These are phyloP conservation scores for Oryzias javanicus DNA, from an alignment of 2,113 vertebrate species.

Conservation along the genomic window DNA sequence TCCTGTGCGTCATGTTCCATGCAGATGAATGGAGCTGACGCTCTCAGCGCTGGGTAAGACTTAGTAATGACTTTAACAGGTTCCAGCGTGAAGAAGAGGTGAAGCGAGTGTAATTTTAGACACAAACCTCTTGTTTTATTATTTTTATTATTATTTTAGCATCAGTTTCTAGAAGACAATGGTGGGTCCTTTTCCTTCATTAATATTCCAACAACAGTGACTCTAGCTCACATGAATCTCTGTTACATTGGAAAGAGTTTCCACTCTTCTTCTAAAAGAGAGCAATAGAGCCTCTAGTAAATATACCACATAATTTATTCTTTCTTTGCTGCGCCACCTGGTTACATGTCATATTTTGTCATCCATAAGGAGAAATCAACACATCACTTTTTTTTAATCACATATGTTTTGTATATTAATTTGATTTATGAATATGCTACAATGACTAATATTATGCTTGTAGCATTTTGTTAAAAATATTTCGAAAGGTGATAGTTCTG, in stretches of 20 bases:
- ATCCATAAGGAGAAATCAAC: too few relatives aligned
- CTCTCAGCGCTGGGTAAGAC: neutral
- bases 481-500: too few relatives aligned
- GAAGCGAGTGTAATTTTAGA: constrained; percentile 32
- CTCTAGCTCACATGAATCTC: constrained; percentile 47
- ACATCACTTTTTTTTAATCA: too few relatives aligned
- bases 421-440: too few relatives aligned
- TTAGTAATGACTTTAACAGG: constrained; percentile 40
- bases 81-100: constrained; percentile 25
- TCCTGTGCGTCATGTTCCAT: neutral
- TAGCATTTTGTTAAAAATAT: too few relatives aligned
- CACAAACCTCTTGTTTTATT: constrained; percentile 15
- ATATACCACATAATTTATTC: constrained; percentile 15
- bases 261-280: constrained; percentile 27
- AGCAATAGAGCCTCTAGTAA: constrained; percentile 15
- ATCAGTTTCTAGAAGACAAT: constrained; percentile 26
- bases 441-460: too few relatives aligned
- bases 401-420: too few relatives aligned
- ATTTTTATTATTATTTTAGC: constrained; percentile 26
- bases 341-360: too few relatives aligned
- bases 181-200: constrained; percentile 22
- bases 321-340: too few relatives aligned
- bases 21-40: neutral
- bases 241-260: constrained; percentile 48
- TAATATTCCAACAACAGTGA: constrained; percentile 43